Conservation (phyloP, 2,888 invertebrate species). For the Xestia c-nigrum region DNA sequence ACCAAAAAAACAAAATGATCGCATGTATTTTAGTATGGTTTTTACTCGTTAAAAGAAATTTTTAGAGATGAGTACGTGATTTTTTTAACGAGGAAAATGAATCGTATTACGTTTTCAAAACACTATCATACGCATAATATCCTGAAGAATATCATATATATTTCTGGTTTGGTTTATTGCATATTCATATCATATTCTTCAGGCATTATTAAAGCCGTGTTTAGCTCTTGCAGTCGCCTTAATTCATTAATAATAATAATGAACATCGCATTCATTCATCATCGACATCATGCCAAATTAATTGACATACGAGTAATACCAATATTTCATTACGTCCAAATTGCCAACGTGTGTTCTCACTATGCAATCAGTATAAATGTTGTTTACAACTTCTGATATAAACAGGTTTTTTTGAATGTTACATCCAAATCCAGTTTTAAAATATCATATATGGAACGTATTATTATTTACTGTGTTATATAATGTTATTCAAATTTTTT, state of each 20-base stretch:
- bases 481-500: background rate
- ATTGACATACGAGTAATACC: background rate
- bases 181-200: no score
- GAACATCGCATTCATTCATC: slow-evolving; percentile 12
- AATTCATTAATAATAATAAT: background rate
- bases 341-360: background rate
- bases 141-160: no score
- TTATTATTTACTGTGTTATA: slow-evolving; percentile 4
- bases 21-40: no score
- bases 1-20: no score
- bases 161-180: no score
- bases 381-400: slow-evolving; percentile 13
- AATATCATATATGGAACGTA: slow-evolving; percentile 31
- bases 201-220: no score
- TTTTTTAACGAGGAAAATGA: no score
- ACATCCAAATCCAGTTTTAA: slow-evolving; percentile 37
- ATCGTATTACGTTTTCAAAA: no score
- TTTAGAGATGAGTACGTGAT: no score
- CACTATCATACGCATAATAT: no score
- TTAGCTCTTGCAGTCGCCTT: no score
- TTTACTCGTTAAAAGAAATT: no score
- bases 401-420: slow-evolving; percentile 38
- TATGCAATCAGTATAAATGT: background rate
- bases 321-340: slow-evolving; percentile 10
- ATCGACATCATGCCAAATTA: slow-evolving; percentile 4